phyloP scores from a whole-genome alignment of 1,140 invertebrate species.

The Apocrypta bakeri region DNA sequence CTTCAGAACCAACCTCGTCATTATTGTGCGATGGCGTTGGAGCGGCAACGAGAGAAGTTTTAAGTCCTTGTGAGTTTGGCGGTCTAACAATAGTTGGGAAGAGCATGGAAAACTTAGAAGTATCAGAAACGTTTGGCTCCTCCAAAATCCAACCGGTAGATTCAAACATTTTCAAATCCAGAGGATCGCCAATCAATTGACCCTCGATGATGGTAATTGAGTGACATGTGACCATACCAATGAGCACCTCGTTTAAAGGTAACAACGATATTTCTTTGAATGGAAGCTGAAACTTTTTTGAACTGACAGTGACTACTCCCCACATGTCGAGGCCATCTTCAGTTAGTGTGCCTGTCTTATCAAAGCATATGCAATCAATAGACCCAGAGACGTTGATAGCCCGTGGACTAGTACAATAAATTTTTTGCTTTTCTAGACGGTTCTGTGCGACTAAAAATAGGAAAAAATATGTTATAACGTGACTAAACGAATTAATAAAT shows the following conservation, averaged over 20 bases:
- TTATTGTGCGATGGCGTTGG: neutral
- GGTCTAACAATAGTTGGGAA: conserved; percentile 90
- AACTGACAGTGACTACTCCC: conserved; percentile 83
- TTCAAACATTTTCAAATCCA: conserved; percentile 93
- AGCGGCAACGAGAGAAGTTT: neutral
- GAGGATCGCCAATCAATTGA: conserved; percentile 85
- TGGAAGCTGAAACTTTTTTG: conserved; percentile 77
- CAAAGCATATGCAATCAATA: conserved; percentile 95
- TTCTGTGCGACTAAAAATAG: conserved; percentile 83
- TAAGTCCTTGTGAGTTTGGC: conserved; percentile 54
- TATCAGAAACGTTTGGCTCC: conserved; percentile 91
- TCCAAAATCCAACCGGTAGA: conserved; percentile 90
- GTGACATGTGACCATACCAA: conserved; percentile 86
- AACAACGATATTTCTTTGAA: conserved; percentile 74
- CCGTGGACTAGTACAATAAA: conserved; percentile 93
- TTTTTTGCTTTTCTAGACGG: conserved; percentile 84
- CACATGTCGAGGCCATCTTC: conserved; percentile 96
- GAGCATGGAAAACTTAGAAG: conserved; percentile 89
- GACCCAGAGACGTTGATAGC: conserved; percentile 93
- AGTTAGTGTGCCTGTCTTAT: conserved; percentile 97
- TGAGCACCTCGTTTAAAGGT: conserved; percentile 72
- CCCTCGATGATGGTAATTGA: conserved; percentile 88
- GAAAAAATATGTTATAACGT: neutral
- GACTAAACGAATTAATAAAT: neutral
- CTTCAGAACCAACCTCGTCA: conserved; percentile 8